Base-by-base conservation (phyloP, 2,888 invertebrate genomes). In the Amphimallon solstitiale region DNA sequence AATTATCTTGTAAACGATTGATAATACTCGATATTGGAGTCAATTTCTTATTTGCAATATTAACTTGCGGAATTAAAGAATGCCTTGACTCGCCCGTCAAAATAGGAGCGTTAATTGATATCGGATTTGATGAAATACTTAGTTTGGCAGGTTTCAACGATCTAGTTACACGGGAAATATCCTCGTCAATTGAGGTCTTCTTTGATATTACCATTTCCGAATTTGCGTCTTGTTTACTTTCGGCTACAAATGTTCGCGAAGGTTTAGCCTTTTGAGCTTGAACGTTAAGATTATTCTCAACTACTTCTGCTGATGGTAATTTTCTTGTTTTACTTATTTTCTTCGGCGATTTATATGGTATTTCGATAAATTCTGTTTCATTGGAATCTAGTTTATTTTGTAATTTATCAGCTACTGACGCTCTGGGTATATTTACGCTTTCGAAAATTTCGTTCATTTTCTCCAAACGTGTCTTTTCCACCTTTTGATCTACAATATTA, bases 361-460 rank as follows among this genome's bases (percentile, higher is more conserved):
- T 51, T 1, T 3, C 2, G 38, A 9, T n/a, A n/a, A 10, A 15
- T 34, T 35, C 37, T 3, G 37, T 5, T 12, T 45, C 15, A 17
- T 14, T 15, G 14, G 9, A 14, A 0, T 48, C 61, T 14, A 66
- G 37, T 34, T 49, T 37, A 19, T n/a, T 54, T 49, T 67, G 67
- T 9, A 67, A 51, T 17, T 67, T 67, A 59, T 70, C 68, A 12
- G 66, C 70, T 12, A 68, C 51, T 0, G 69, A 69, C 35, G 67
- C 70, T 51, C 81, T 72, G 29, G 76, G 76, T 14, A 80, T 73
- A 1, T 75, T 74, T 10, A 81, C 74, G 1, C 75, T 74, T 69
- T 78, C 75, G 64, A 76, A 79, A 3, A 86, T 79, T 69, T 85
- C 85, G 38, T 84, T 81, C 86, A 86, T 86, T 66, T 81, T 84